Base-by-base conservation (phyloP, 2,113 vertebrate species). In the Stomatorhinus ivindoensis region DNA sequence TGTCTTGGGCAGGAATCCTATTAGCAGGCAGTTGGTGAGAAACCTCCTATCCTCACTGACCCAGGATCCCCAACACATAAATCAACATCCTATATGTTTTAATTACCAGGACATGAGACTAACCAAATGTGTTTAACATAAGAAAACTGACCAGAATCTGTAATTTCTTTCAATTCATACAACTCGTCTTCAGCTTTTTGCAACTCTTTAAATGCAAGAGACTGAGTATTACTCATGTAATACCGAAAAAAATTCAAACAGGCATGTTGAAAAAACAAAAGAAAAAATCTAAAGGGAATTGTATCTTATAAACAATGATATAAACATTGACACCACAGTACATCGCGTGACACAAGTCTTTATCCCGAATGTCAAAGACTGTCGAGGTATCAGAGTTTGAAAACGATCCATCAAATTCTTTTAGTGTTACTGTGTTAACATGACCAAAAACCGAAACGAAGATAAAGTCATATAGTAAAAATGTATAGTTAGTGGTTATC, bases 31-130 rank as follows among this genome's bases (percentile, higher is more conserved):
- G 27, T 47, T 7, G 50, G 11, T 51, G 27, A 53, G 86, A 31
- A 39, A 31, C 50, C 4, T 87, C 31, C 69, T 4, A 21, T 17
- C 88, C 48, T n/a, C 27, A 21, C 73, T 73, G 88, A 53, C 69
- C 88, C 47, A 42, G 31, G 8, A 27, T 50, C 69, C 48, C 46
- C 47, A 31, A 35, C 88, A 80, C 69, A 88, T 53, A 82, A 80
- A 88, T 88, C 88, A 82, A 39, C 21, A 82, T 31, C 47, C 13
- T 19, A 48, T 46, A 19, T 88, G 47, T 82, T 82, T 82, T 88
- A 88, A 82, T 88, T 88, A 88, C 35, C 27, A 35, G 6, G 35
- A 48, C 51, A 31, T 21, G 27, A 50, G 46, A 31, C 69, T 17
- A 8, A 80, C 69, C 48, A 3, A 48, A 27, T 24, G 88, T 80